A percentile compares a stretch with the other conserved stretches of the same genome.
phyloP scores from a whole-genome alignment of 2,797 vertebrate species.

The Chaetodon trifasciatus region DNA sequence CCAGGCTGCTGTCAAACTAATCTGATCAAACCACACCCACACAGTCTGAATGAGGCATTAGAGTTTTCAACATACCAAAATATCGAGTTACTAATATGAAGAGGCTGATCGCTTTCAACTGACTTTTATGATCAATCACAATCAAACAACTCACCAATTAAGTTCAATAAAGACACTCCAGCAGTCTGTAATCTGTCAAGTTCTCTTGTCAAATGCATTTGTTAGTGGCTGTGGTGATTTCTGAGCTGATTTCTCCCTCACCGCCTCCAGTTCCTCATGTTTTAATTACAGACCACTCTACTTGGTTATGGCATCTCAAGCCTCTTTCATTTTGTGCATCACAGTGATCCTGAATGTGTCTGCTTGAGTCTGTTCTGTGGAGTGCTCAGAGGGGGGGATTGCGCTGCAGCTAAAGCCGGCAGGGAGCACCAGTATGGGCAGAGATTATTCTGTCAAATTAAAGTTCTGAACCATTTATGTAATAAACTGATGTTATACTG shows the following conservation, averaged over 20 bases:
- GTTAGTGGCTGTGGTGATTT: neutral
- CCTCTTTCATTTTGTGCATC: slow-evolving; percentile 25
- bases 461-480: slow-evolving; percentile 28
- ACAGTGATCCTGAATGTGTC: slow-evolving; percentile 18
- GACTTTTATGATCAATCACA: neutral
- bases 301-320: neutral
- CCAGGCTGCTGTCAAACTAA: neutral
- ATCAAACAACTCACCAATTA: neutral
- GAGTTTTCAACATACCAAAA: neutral
- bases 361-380: slow-evolving; percentile 17
- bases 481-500: slow-evolving; percentile 4
- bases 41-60: neutral
- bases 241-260: neutral
- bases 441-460: slow-evolving; percentile 42
- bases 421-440: slow-evolving; percentile 16
- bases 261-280: neutral
- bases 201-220: neutral
- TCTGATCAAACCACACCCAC: slow-evolving; percentile 1
- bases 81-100: neutral
- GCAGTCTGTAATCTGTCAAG: neutral
- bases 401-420: slow-evolving; percentile 33
- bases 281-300: slow-evolving; percentile 13
- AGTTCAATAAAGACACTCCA: neutral
- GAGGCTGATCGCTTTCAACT: neutral
- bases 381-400: slow-evolving; percentile 6